phyloP scores from a whole-genome alignment of 35 echinoderm and acorn worm genomes.

The Strongylocentrotus purpuratus region DNA sequence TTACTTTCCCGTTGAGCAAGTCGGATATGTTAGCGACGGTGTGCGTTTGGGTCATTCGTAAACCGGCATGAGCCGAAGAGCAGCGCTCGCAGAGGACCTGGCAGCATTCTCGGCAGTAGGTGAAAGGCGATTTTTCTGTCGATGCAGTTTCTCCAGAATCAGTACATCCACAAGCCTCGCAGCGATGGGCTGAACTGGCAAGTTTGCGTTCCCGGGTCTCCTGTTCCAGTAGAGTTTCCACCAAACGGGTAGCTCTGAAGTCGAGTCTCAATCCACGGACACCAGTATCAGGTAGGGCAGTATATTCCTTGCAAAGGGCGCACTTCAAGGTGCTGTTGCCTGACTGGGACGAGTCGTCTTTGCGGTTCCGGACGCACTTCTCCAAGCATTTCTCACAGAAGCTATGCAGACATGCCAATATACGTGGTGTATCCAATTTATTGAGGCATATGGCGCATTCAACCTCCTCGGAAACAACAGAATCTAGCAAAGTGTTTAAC shows the following conservation, averaged over 20 bases:
- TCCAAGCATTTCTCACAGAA: constrained; percentile 47
- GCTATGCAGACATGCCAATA: constrained; percentile 22
- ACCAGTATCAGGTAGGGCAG: background rate
- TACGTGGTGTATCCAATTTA: constrained; percentile 27
- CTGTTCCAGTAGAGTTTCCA: background rate
- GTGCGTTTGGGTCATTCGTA: constrained; percentile 2
- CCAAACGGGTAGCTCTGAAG: constrained; percentile 11
- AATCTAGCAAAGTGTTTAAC: constrained; percentile 20
- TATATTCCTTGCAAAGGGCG: background rate
- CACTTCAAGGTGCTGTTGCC: background rate
- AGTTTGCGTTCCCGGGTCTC: constrained; percentile 2
- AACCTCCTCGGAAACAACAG: constrained; percentile 24
- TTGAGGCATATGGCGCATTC: constrained; percentile 38
- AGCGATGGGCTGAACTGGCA: constrained; percentile 26
- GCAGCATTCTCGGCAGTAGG: constrained; percentile 37
- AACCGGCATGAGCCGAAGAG: background rate
- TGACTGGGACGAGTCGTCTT: background rate
- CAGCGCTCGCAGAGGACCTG: constrained; percentile 33
- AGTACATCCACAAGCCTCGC: constrained; percentile 7
- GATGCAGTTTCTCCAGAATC: background rate
- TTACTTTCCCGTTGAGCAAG: constrained; percentile 24
- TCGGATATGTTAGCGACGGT: constrained; percentile 22
- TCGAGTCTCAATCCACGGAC: constrained; percentile 17
- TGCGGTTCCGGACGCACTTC: constrained; percentile 21
- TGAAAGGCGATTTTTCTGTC: background rate